phyloP scores from a whole-genome alignment of 2,113 vertebrate genomes.

The Reinhardtius hippoglossoides region DNA sequence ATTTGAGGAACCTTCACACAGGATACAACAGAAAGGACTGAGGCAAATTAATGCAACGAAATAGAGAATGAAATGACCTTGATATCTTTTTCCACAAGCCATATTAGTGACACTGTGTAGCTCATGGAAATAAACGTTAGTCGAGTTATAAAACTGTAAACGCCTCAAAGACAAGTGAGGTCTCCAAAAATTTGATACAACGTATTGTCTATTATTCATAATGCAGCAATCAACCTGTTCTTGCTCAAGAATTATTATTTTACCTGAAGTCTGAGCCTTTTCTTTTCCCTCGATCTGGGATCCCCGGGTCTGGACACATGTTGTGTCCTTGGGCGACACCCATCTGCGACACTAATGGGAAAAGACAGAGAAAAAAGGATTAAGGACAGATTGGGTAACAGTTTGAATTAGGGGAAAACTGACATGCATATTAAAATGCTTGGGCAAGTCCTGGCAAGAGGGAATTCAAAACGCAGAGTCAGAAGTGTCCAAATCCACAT shows the following conservation, averaged over 20 bases:
- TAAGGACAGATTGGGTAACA: background rate
- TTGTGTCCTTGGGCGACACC: conserved; percentile 98
- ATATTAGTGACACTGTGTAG: no score
- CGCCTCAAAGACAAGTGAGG: no score
- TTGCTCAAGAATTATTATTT: no score
- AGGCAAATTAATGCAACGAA: no score
- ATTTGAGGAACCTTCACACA: no score
- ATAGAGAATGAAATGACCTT: no score
- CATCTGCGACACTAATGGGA: conserved; percentile 93
- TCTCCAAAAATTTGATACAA: no score
- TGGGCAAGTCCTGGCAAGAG: background rate
- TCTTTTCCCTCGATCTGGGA: conserved; percentile 97
- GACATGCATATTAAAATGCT: background rate
- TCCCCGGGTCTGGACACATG: conserved; percentile 98
- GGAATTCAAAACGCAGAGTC: background rate
- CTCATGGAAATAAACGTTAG: no score
- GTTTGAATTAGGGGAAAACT: background rate
- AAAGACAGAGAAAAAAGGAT: conserved; percentile 1
- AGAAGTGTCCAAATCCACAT: background rate
- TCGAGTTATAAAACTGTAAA: no score
- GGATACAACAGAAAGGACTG: no score
- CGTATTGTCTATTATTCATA: background rate
- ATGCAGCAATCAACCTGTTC: background rate
- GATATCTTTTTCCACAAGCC: no score
- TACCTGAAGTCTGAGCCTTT: conserved; percentile 99